Conservation (phyloP, 2,113 vertebrate genomes). For the Hyaena hyaena region DNA sequence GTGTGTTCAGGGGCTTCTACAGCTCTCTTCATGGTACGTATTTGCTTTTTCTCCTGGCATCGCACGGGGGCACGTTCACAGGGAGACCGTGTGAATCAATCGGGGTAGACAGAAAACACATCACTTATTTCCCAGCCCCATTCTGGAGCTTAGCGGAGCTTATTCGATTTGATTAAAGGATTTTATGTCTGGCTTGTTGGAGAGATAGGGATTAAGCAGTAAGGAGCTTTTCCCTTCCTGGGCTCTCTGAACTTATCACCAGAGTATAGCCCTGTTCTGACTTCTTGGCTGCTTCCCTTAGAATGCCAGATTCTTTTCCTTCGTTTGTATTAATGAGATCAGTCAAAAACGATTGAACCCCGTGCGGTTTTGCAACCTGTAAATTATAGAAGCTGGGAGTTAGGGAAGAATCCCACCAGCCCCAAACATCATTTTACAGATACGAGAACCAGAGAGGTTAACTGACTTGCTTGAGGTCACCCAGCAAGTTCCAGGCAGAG, state of each 20-base stretch:
- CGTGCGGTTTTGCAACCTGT: slow-evolving; percentile 7
- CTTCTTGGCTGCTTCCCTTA: slow-evolving; percentile 71
- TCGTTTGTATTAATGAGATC: slow-evolving; percentile 81
- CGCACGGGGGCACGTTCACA: slow-evolving; percentile 31
- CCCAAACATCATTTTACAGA: neutral
- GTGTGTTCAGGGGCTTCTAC: accelerated
- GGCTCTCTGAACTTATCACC: slow-evolving; percentile 77
- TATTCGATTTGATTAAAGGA: slow-evolving; percentile 83
- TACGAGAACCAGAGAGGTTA: neutral
- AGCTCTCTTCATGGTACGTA: neutral
- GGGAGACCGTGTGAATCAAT: neutral
- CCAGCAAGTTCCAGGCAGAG: neutral
- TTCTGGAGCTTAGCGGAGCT: slow-evolving; percentile 81
- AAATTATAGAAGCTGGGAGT: neutral
- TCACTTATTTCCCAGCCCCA: slow-evolving; percentile 78
- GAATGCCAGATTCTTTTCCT: slow-evolving; percentile 71
- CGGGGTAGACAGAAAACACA: slow-evolving; percentile 54
- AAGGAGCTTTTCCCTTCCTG: slow-evolving; percentile 77
- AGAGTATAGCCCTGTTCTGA: slow-evolving; percentile 41
- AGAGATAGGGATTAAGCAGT: slow-evolving; percentile 79
- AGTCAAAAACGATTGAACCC: slow-evolving; percentile 70
- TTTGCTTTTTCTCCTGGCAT: slow-evolving; percentile 45
- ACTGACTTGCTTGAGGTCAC: neutral
- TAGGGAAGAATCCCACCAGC: neutral
- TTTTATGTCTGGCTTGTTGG: slow-evolving; percentile 73